Conservation (phyloP, 2,797 vertebrate species). For the Erithacus rubecula region DNA sequence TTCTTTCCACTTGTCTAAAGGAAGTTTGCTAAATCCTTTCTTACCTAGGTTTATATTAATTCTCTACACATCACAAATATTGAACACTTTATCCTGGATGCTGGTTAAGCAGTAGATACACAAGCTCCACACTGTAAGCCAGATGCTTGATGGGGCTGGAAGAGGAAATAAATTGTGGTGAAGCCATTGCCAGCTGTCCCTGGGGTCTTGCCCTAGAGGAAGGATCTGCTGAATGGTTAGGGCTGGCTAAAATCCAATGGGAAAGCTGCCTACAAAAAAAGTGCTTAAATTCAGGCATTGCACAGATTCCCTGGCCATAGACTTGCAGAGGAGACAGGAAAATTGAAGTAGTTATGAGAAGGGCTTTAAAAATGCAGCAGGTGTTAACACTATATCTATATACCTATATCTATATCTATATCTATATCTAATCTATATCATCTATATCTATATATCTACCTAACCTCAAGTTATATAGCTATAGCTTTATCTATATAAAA, state of each 20-base stretch:
- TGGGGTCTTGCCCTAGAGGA: background rate
- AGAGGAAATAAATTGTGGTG: background rate
- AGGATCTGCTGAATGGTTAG: background rate
- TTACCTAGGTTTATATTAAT: background rate
- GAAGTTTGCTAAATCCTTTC: constrained; percentile 2
- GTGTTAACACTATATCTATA: background rate
- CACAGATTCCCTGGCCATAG: background rate
- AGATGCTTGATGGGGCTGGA: background rate
- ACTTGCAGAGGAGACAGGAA: background rate
- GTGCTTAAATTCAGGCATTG: background rate
- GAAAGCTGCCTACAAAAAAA: background rate
- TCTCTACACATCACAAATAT: background rate
- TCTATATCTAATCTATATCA: too few relatives aligned
- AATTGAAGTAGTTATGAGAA: background rate
- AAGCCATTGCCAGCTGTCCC: background rate
- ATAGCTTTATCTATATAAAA: background rate
- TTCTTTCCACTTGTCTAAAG: background rate
- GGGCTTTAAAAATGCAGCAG: background rate
- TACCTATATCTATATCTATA: too few relatives aligned
- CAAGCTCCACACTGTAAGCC: background rate
- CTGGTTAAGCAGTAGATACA: background rate
- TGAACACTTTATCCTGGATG: background rate
- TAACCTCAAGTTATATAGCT: too few relatives aligned
- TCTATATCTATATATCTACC: too few relatives aligned
- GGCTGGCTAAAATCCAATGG: background rate